Base-by-base conservation (phyloP, 2,797 vertebrate genomes). In the Leptatherina wallacei region DNA sequence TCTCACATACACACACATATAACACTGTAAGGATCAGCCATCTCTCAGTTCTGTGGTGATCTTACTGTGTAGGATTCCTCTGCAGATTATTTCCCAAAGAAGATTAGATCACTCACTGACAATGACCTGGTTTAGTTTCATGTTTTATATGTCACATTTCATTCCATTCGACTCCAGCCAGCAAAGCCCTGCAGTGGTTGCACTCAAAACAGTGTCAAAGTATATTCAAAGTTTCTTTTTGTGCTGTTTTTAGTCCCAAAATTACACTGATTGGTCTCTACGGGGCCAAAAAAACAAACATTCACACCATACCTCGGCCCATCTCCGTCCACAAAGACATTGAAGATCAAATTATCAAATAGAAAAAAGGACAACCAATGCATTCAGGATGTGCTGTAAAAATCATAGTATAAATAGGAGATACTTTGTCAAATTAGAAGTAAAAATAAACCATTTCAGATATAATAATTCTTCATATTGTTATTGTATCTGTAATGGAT, bases 81-180 rank as follows among this genome's bases (percentile, higher is more conserved):
- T 62, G 63, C 71, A 66, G 13, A 44, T 73, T 81, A 68, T 72
- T 62, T 40, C 77, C 49, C 20, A 0, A 24, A 40, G 47, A 42
- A 65, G 66, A 86, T 84, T 79, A 81, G 65, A 88, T 88, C 71
- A 69, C 73, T 69, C 65, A 38, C 56, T 6, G 40, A 70, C 71
- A 63, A 73, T 82, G 84, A 79, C 77, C 83, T 85, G 74, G 56
- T 88, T 88, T 76, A 75, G 60, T 85, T 85, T 75, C 69, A 42
- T 71, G 42, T 32, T 65, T 73, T 33, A 71, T 57, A 67, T 65
- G 27, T 47, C 67, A 32, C 10, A 51, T 56, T 16, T 62, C 33
- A 12, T 51, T 65, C 61, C 62, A 79, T 51, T 61, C 52, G 59
- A 18, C 40, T 58, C 44, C 51, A 1, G 77, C 62, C 66, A 49